Base-by-base conservation (phyloP, 2,888 invertebrate genomes). In the Calameuta idolon region DNA sequence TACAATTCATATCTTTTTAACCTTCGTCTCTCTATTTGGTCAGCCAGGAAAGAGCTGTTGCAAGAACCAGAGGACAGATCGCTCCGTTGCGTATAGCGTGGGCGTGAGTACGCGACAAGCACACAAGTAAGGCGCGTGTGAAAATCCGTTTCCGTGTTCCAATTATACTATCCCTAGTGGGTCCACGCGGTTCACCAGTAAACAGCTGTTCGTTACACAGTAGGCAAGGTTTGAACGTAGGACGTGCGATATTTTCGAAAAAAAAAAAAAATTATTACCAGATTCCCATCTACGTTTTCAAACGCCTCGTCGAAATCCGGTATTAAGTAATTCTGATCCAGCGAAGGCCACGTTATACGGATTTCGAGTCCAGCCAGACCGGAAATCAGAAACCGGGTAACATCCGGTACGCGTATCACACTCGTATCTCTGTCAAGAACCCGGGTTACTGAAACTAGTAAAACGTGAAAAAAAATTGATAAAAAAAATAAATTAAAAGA, bases 61-160 rank as follows among this genome's bases (percentile, higher is more conserved):
- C 23, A 55, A 55, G 23, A 55, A 55, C 9, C 55, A 55, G 55
- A 55, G 23, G 55, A 55, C 55, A 23, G 55, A 55, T 23, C 55
- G 23, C 23, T 55, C 55, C 9, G 55, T 55, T 55, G 55, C 55
- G 55, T 55, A 23, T 9, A 55, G 55, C 55, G 55, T 55, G 9
- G 55, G 55, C 55, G 55, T 55, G 23, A 23, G 55, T 55, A 23
- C 55, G 55, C 2, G 55, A 23, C 55, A 55, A 55, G 9, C 55
- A 23, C 55, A 9, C 23, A 9, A 15, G 40, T 23, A 34, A 31
- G 23, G 71, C 71, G 33, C 71, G 71, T 31, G 71, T 4, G 71
- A 31, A 34, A 23, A 15, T 31, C 31, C 71, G 71, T 71, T 71
- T 71, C 71, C 71, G 30, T 34, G 71, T 71, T 71, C 33, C 71